Evolutionary conservation across 2,797 vertebrate species (phyloP), one percentile per base, ranked within the genome.

Genomic region (Chrosomus eos): DNA sequence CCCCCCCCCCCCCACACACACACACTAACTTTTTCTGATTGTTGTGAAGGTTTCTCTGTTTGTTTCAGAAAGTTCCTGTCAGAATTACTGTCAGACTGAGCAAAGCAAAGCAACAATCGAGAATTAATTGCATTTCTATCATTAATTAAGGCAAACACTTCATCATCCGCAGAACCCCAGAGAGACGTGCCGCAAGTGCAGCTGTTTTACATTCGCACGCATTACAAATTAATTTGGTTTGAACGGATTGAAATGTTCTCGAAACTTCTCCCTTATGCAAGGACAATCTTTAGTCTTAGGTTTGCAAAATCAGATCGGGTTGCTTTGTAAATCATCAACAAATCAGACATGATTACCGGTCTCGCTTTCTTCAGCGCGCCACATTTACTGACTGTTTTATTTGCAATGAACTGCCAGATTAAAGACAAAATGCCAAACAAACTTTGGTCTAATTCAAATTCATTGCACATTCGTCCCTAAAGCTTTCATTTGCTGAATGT

Each of bases 131-230:
- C 68, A 67, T 62, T 88, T 85, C 86, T 71, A 82, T 85, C 80
- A 80, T 87, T 87, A 88, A 88, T 83, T 88, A 83, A 82, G 67
- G 80, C 75, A 75, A 81, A 53, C 85, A 71, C 75, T 85, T 85
- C 68, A 82, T 68, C 74, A 58, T 85, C 58, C 74, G 18, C 70
- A 78, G 85, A 87, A 78, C 73, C 80, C 80, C 53, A 66, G 68
- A 88, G 74, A 87, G 38, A 79, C 31, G 40, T 45, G 48, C 62
- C 26, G 64, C 62, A 19, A 82, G 80, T 71, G 79, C 74, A 73
- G 51, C 45, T 77, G 51, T 80, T 84, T 36, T 26, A 58, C 67
- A 71, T 58, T 84, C 70, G 5, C 23, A 64, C 19, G 72, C 28
- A 64, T 45, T 81, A 73, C 70, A 62, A 81, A 89, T 85, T 68